Percentiles rank a stretch among this genome's conserved stretches.
These are phyloP conservation scores for Melolontha melolontha DNA, from an alignment of 2,888 invertebrate species.

Conservation along the genomic window DNA sequence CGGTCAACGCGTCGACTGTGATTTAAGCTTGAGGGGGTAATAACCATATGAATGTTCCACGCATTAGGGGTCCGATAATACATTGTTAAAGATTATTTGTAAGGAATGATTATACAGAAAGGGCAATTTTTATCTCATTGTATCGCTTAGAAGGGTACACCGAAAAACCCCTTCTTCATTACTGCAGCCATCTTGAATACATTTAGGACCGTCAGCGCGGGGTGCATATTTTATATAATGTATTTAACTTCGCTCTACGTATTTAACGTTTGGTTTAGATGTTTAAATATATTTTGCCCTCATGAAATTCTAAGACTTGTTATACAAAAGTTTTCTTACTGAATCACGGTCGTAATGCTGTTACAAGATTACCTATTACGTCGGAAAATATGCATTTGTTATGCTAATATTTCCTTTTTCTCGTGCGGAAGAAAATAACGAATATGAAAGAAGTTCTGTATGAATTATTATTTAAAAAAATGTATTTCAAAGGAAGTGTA, in stretches of 20 bases:
- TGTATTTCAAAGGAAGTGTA: background rate
- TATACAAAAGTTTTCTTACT: conserved; percentile 10
- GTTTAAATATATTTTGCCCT: conserved; percentile 28
- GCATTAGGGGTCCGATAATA: conserved; percentile 40
- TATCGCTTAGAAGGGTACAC: conserved; percentile 33
- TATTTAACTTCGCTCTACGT: conserved; percentile 32
- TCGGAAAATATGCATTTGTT: conserved; percentile 32
- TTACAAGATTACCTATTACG: conserved; percentile 31
- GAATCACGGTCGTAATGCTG: conserved; percentile 28
- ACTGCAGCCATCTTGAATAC: conserved; percentile 42
- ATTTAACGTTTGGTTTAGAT: conserved; percentile 25
- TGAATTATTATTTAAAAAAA: conserved; percentile 20
- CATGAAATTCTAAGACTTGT: conserved; percentile 31
- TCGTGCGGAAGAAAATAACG: conserved; percentile 16
- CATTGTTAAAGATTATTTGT: conserved; percentile 47
- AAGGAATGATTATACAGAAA: conserved; percentile 46
- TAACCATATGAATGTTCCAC: conserved; percentile 38
- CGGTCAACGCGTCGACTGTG: conserved; percentile 3
- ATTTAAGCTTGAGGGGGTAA: conserved; percentile 29
- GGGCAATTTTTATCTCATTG: conserved; percentile 45
- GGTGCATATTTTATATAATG: conserved; percentile 46
- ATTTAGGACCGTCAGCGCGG: conserved; percentile 39
- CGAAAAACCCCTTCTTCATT: conserved; percentile 32
- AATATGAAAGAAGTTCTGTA: conserved; percentile 3
- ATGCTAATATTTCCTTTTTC: conserved; percentile 31